Evolutionary conservation across 2,888 invertebrate species (phyloP), one percentile per base, ranked within the genome.

Genomic region (Hypsopygia costalis): DNA sequence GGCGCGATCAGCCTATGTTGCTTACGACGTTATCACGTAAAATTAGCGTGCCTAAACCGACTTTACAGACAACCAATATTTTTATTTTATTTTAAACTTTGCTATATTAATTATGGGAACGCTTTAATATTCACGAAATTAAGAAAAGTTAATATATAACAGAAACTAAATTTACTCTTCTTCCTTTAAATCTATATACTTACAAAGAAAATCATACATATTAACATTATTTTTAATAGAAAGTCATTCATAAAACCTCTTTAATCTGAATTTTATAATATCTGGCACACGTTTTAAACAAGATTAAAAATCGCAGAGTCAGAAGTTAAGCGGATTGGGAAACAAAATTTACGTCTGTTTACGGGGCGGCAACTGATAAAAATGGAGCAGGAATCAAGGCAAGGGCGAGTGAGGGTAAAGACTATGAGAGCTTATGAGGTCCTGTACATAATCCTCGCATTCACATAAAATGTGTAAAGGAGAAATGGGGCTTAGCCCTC

Each of bases 301-400:
- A 68, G 67, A 66, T 70, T 72, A 69, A 63, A 69, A 65, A 58
- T 54, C 51, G 58, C 55, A 52, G 57, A 59, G 64, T 64, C 47
- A 50, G 56, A 72, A 62, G 58, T 62, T 71, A 74, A 71, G 71
- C 72, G 64, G 72, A 69, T 74, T 68, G 53, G 46, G 58, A 54
- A 59, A 55, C 54, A 52, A 55, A 63, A 72, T 69, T 73, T 67
- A 68, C 61, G 59, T 59, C 55, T 70, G 63, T 67, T 65, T 65
- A 62, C 57, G 50, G 43, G 53, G 55, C 43, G 51, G 59, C 47
- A 41, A 49, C 57, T 54, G 54, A 56, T 60, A 60, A 58, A 41
- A 56, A 58, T 49, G 44, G 51, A 55, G 51, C 56, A 44, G 28
- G 36, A 22, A 32, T 42, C 20, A 9, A 35, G 32, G 22, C 38